phyloP scores from a whole-genome alignment of 2,113 vertebrate species.

The Sus scrofa region T2T-Sscrofa CM000822.6:64442501-64443000 shows the following conservation, averaged over 20 bases:
- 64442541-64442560: not conserved
- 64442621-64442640: no score
- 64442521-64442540: not conserved
- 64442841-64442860: not conserved
- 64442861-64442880: not conserved
- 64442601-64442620: no score
- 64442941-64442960: not conserved
- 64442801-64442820: not conserved
- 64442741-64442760: not conserved
- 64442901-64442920: not conserved
- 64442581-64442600: no score
- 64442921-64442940: not conserved
- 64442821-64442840: not conserved
- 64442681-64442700: not conserved
- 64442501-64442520: not conserved
- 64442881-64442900: no score
- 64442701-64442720: not conserved
- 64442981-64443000: not conserved
- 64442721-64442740: no score
- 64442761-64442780: not conserved
- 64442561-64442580: not conserved
- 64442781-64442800: not conserved
- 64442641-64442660: not conserved
- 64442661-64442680: not conserved
- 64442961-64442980: not conserved